Base-by-base conservation (phyloP, 2,797 vertebrate genomes). In the Alauda arvensis region DNA sequence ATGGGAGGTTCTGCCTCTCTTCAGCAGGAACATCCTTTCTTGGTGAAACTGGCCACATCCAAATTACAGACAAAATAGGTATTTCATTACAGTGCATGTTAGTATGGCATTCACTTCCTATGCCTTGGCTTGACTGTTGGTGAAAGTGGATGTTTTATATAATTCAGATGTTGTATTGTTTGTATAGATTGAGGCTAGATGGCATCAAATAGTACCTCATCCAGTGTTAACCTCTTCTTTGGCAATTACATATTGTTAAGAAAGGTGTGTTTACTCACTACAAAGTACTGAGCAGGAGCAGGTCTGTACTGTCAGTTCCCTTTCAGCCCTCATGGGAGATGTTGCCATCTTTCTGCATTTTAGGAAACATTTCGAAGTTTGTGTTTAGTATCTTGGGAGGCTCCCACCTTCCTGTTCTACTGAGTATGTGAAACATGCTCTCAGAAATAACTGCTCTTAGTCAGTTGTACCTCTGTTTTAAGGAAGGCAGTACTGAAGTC, bases 341-440 rank as follows among this genome's bases (percentile, higher is more conserved):
- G 39, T 95, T 88, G 93, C 89, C 72, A 71, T 85, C 93, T 94
- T 57, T 62, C 79, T 89, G 80, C 68, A 62, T 85, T 92, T 96
- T 76, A 90, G 89, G 87, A 95, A 95, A 77, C 26, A 68, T 92
- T 89, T 89, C 63, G 53, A 76, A 95, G 74, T 93, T 95, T 87
- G 57, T 87, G 68, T 88, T 82, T 51, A 42, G 80, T 20, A 45
- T 77, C 61, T 37, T 87, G 49, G 28, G 23, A 39, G 55, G 8
- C 51, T 88, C 10, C 48, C 18, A 12, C 34, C 40, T 92, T 85
- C 26, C 43, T 55, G 4, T 83, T 80, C 65, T 83, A 85, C 56
- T 82, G 37, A 87, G 26, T 87, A 31, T 62, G 34, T 89, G 77
- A 92, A 86, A 94, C 51, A 26, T 85, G 55, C 62, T 80, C 74